phyloP scores from a whole-genome alignment of 2,113 vertebrate species.

The Lampris megalopsis region DNA sequence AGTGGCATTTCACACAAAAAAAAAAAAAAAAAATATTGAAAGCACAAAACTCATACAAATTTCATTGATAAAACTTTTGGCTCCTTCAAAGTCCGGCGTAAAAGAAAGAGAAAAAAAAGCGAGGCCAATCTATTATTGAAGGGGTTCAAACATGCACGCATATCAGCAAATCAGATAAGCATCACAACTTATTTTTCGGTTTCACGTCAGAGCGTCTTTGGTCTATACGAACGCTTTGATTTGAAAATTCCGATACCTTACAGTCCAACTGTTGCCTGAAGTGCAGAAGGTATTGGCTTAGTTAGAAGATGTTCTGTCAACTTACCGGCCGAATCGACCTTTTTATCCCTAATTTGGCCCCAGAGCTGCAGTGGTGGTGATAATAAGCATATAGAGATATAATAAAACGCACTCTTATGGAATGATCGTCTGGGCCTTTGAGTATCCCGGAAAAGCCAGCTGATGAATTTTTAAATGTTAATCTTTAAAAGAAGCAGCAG shows the following conservation, averaged over 20 bases:
- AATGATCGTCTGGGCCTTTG: slow-evolving; percentile 64
- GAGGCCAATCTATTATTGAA: too few species aligned
- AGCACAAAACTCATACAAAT: too few species aligned
- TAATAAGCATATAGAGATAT: slow-evolving; percentile 68
- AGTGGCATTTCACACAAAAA: too few species aligned
- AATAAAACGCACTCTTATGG: slow-evolving; percentile 71
- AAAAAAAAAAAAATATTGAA: too few species aligned
- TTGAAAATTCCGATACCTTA: slow-evolving; percentile 1
- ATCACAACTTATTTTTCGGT: too few species aligned
- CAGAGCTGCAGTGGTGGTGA: slow-evolving; percentile 53
- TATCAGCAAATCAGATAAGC: too few species aligned
- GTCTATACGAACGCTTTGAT: too few species aligned
- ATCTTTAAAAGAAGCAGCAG: slow-evolving; percentile 79
- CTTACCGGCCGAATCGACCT: slow-evolving; percentile 40
- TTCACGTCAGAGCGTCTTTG: too few species aligned
- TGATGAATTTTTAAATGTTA: slow-evolving; percentile 81
- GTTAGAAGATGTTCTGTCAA: slow-evolving; percentile 14
- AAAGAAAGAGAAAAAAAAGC: too few species aligned
- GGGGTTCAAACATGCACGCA: too few species aligned
- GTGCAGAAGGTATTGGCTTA: slow-evolving; percentile 29
- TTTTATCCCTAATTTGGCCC: slow-evolving; percentile 59
- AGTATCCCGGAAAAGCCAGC: slow-evolving; percentile 70
- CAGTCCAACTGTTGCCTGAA: slow-evolving; percentile 17
- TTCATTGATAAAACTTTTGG: too few species aligned
- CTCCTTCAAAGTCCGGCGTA: too few species aligned